These are phyloP conservation scores for Cerceris rybyensis DNA, from an alignment of 2,888 invertebrate genomes.

Conservation along the genomic window DNA sequence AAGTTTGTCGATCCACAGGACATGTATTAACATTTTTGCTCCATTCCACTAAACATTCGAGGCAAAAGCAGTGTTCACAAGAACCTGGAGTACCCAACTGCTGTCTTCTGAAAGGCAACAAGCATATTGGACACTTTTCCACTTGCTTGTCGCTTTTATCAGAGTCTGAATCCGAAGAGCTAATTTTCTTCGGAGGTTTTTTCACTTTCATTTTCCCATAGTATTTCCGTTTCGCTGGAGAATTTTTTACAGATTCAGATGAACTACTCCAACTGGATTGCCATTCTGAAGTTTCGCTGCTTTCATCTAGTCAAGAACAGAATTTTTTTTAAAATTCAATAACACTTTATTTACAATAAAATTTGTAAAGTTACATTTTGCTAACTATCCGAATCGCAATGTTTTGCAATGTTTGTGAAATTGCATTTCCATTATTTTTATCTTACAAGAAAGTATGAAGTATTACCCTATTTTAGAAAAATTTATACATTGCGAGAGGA, in stretches of 20 bases:
- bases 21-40: slow-evolving; percentile 97
- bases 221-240: slow-evolving; percentile 42
- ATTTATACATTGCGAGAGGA: too few species aligned
- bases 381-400: too few species aligned
- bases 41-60: slow-evolving; percentile 96
- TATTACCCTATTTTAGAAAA: too few species aligned
- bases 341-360: slow-evolving; percentile 1
- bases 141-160: slow-evolving; percentile 88
- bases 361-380: too few species aligned
- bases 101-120: slow-evolving; percentile 89
- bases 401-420: too few species aligned
- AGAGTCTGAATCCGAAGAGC: slow-evolving; percentile 78
- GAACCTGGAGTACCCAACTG: slow-evolving; percentile 92
- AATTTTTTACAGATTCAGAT: slow-evolving; percentile 49
- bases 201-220: slow-evolving; percentile 43
- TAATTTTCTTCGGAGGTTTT: slow-evolving; percentile 32
- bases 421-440: too few species aligned
- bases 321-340: slow-evolving; percentile 1
- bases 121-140: slow-evolving; percentile 95
- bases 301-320: slow-evolving; percentile 52
- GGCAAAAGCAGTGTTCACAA: slow-evolving; percentile 95
- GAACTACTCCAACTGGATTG: slow-evolving; percentile 78
- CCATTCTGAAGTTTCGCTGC: slow-evolving; percentile 73
- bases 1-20: slow-evolving; percentile 93
- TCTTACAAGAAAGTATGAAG: too few species aligned